Conservation (phyloP, 2,888 invertebrate species). For the Melieria picta region DNA sequence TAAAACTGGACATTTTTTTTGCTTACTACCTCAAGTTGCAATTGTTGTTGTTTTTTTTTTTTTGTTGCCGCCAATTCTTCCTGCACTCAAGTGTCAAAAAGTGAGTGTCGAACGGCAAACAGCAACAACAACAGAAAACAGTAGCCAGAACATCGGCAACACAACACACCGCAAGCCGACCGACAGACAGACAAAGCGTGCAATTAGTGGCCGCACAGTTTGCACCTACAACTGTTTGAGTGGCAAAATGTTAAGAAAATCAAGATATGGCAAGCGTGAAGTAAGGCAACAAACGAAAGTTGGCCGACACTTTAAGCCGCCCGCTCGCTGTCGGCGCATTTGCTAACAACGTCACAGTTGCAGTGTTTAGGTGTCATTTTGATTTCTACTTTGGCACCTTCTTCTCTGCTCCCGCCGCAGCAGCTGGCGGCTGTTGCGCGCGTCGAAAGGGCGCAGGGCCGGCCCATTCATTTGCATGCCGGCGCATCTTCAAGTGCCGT, state of each 20-base stretch:
- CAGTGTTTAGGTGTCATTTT: slow-evolving; percentile 23
- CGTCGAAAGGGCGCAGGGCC: neutral
- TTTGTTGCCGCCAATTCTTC: neutral
- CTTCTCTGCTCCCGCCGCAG: neutral
- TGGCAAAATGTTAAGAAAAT: too few species aligned
- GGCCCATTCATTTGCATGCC: neutral
- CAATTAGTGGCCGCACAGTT: neutral
- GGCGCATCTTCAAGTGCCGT: slow-evolving; percentile 27
- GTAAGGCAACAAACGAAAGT: neutral
- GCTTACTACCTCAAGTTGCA: too few species aligned
- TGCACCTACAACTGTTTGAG: neutral
- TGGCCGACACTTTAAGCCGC: neutral
- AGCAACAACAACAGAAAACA: neutral
- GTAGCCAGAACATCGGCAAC: neutral
- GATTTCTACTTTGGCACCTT: slow-evolving; percentile 21
- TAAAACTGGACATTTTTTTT: too few species aligned
- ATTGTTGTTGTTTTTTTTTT: too few species aligned
- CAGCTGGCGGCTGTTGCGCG: neutral
- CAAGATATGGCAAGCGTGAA: neutral
- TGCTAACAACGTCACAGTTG: neutral
- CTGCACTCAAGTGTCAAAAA: slow-evolving; percentile 1
- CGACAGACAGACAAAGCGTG: neutral
- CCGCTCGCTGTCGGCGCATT: slow-evolving; percentile 10
- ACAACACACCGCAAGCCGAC: neutral
- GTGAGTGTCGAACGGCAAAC: neutral